These are phyloP conservation scores for Hyaena hyaena DNA, from an alignment of 2,113 vertebrate genomes.

Conservation along the genomic window DNA sequence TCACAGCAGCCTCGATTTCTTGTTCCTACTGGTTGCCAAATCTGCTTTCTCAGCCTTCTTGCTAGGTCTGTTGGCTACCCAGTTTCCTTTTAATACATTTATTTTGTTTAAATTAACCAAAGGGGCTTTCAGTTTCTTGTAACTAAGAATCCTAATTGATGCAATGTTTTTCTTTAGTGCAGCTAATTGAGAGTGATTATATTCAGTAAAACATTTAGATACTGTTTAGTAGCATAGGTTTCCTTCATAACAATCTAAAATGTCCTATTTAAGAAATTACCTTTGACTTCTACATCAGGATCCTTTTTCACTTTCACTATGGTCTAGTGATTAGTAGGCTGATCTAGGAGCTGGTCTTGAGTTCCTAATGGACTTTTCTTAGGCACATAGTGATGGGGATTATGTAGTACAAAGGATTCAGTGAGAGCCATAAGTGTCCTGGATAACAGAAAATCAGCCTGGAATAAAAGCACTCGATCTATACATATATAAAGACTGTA, in stretches of 20 bases:
- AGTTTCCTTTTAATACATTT: neutral
- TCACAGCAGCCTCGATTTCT: neutral
- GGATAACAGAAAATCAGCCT: neutral
- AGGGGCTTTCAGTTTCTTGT: neutral
- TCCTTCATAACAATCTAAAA: neutral
- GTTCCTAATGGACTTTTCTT: neutral
- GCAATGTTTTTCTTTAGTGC: neutral
- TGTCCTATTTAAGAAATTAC: slow-evolving; percentile 3
- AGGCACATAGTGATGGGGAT: neutral
- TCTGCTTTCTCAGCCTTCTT: neutral
- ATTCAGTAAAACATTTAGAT: neutral
- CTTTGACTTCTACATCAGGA: neutral
- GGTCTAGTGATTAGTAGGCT: neutral
- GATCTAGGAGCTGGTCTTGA: neutral
- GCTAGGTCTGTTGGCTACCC: neutral
- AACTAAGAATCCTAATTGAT: neutral
- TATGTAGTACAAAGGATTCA: neutral
- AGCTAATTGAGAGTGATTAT: neutral
- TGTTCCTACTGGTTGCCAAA: neutral
- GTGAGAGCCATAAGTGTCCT: neutral
- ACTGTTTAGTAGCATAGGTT: neutral
- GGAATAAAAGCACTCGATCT: neutral
- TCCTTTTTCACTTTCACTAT: slow-evolving; percentile 13
- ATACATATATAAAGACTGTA: neutral
- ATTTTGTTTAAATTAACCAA: slow-evolving; percentile 29